Percentiles rank a stretch among this genome's conserved stretches.
These are phyloP conservation scores for Cebuella pygmaea DNA, from an alignment of 2,797 vertebrate species.

Conservation along the genomic window DNA sequence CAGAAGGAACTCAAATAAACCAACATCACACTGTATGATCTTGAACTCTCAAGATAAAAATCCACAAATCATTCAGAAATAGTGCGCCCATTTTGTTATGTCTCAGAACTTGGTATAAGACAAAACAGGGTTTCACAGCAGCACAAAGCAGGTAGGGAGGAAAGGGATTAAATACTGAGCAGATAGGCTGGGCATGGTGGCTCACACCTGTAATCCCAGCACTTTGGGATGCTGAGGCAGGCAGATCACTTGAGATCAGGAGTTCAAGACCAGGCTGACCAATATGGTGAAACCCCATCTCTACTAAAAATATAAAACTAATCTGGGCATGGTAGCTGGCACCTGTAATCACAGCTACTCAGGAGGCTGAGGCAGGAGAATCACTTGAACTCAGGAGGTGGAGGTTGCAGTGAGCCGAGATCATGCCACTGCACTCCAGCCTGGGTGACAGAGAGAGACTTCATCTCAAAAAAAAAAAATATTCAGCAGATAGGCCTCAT, in stretches of 20 bases:
- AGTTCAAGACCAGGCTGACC: not conserved
- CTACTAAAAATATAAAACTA: not conserved
- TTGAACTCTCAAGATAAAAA: not conserved
- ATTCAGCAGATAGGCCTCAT: not conserved
- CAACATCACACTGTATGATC: not conserved
- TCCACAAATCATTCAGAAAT: not conserved
- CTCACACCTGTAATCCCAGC: not conserved
- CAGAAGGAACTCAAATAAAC: not conserved
- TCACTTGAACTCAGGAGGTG: rapidly evolving
- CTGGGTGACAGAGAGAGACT: too few species aligned
- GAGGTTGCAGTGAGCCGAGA: not conserved
- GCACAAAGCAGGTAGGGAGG: not conserved
- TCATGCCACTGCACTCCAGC: not conserved
- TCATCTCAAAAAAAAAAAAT: not conserved
- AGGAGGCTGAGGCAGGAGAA: too few species aligned
- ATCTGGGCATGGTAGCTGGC: rapidly evolving
- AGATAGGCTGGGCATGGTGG: not conserved
- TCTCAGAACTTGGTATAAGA: not conserved
- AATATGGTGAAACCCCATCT: not conserved
- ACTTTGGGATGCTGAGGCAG: not conserved
- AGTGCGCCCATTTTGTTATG: not conserved
- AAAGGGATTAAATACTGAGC: not conserved
- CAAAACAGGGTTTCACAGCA: not conserved
- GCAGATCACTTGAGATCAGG: not conserved
- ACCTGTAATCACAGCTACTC: too few species aligned